Evolutionary conservation across 2,888 invertebrate species (phyloP), one percentile per base, ranked within the genome.

Genomic region (Calliopum simillimum): DNA sequence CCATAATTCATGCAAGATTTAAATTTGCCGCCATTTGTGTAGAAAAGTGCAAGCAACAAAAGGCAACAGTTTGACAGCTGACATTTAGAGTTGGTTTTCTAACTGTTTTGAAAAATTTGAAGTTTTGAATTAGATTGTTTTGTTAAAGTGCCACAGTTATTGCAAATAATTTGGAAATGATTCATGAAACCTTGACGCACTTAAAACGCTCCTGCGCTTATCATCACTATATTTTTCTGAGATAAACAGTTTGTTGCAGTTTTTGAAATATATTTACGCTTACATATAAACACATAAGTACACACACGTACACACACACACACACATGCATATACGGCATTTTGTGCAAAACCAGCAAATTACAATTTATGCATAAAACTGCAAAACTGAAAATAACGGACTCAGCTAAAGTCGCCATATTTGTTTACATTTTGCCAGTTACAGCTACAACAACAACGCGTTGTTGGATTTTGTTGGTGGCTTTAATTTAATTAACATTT

Each of bases 401-500:
- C 25, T 56, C 33, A 33, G 56, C 66, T n/a, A 46, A 66, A 66
- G 56, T 66, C 23, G 66, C 64, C 56, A 46, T 46, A 46, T 66
- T 47, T 66, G 66, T 46, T 56, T 33, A 58, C 58, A 25, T 25
- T 56, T 58, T 61, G 41, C 14, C 14, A 25, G 23, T 21, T 56
- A 33, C 33, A 33, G 33, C 33, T 6, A 33, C 33, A 33, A 33
- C 33, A 33, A n/a, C n/a, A n/a, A 33, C n/a, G 55, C 49, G 44
- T 44, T 44, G 56, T 23, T 23, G 55, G 33, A 11, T 56, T 12
- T 14, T 23, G 23, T 56, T 19, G 55, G 19, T 51, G 66, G 56
- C 58, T 66, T 66, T 56, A 58, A 66, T 66, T 66, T 58, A 66
- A 66, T 66, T 66, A 66, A 64, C 64, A 64, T 64, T 64, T 64